Evolutionary conservation across 2,888 invertebrate species (phyloP).

Genomic region (Julus scanicus): DNA sequence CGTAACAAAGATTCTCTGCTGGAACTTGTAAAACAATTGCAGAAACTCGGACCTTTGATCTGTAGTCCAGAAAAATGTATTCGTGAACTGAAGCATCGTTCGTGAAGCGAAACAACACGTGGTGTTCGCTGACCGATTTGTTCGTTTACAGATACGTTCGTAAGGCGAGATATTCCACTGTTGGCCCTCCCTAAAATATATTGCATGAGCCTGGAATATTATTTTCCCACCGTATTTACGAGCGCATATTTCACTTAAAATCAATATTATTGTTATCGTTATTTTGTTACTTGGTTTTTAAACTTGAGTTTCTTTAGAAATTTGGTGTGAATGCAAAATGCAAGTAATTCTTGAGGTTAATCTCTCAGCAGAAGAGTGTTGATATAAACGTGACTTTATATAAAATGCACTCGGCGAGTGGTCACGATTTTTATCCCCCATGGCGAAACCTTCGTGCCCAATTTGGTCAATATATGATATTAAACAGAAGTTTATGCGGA

Average conservation of each 20-base stretch:
- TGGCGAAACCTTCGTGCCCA: slow-evolving; percentile 20
- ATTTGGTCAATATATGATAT: slow-evolving; percentile 26
- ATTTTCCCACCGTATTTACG: slow-evolving; percentile 7
- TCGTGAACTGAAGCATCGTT: no score
- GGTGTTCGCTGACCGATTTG: no score
- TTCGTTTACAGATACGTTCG: no score
- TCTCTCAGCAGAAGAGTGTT: slow-evolving; percentile 6
- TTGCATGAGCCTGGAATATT: neutral
- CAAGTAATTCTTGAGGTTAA: slow-evolving; percentile 24
- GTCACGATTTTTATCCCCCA: neutral
- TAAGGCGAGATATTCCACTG: no score
- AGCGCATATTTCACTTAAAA: slow-evolving; percentile 33
- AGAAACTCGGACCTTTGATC: no score
- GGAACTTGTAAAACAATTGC: no score
- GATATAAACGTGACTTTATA: slow-evolving; percentile 33
- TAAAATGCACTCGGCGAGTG: neutral
- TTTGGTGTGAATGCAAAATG: slow-evolving; percentile 15
- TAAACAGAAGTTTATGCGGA: neutral
- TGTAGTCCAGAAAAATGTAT: no score
- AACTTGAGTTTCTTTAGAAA: slow-evolving; percentile 15
- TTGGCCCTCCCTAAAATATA: neutral
- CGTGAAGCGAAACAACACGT: no score
- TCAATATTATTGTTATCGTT: slow-evolving; percentile 33
- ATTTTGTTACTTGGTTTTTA: neutral
- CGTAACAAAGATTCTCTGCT: no score